These are phyloP conservation scores for Ctenopoma multispine DNA, from an alignment of 2,797 vertebrate genomes.

Conservation along the genomic window DNA sequence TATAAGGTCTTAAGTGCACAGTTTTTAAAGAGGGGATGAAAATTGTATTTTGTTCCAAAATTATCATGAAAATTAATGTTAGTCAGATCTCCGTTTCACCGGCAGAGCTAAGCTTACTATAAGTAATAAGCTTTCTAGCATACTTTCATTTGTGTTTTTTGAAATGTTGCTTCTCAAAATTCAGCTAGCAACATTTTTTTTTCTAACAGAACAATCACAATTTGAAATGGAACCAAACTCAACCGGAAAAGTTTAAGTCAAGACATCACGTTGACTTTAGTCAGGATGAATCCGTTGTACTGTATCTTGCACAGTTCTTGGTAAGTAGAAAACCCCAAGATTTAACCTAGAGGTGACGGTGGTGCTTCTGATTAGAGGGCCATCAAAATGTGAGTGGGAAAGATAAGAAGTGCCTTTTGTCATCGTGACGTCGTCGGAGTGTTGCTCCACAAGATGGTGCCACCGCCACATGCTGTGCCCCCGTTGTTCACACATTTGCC, in stretches of 20 bases:
- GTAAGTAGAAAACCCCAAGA: conserved; percentile 60
- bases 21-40: conserved; percentile 33
- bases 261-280: conserved; percentile 47
- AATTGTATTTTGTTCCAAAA: conserved; percentile 27
- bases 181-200: conserved; percentile 43
- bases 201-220: conserved; percentile 22
- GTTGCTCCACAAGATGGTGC: conserved; percentile 54
- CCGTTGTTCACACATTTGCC: conserved; percentile 55
- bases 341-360: conserved; percentile 55
- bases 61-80: conserved; percentile 11
- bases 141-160: background rate
- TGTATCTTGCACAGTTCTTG: conserved; percentile 78
- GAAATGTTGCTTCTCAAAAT: conserved; percentile 26
- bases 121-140: background rate
- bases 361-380: conserved; percentile 68
- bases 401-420: conserved; percentile 79
- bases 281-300: conserved; percentile 69
- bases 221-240: conserved; percentile 25
- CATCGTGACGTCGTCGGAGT: conserved; percentile 49
- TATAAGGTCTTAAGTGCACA: conserved; percentile 20
- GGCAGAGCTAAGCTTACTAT: conserved; percentile 11
- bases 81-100: conserved; percentile 3
- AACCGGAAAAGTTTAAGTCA: conserved; percentile 23
- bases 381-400: conserved; percentile 46
- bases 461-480: conserved; percentile 55